Evolutionary conservation across 2,888 invertebrate species (phyloP), one percentile per base, ranked within the genome.

Genomic region (Sthenelais limicola): DNA sequence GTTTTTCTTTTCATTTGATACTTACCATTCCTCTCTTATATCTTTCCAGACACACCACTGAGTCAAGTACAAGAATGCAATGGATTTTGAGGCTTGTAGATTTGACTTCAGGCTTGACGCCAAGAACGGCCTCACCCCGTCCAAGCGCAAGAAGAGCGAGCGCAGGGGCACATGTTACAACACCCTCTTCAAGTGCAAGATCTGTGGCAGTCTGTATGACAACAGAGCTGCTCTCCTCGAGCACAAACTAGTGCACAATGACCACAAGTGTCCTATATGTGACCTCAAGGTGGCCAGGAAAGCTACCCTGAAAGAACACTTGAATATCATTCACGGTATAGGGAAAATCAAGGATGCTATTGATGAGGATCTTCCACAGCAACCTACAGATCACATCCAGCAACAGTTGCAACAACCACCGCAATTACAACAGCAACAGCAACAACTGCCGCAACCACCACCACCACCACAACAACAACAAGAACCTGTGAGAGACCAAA

Each of bases 41-140:
- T n/a, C n/a, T n/a, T n/a, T n/a, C n/a, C n/a, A n/a, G n/a, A n/a
- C n/a, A n/a, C n/a, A n/a, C n/a, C n/a, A n/a, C n/a, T n/a, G n/a
- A n/a, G n/a, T n/a, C n/a, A n/a, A n/a, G n/a, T n/a, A n/a, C n/a
- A 1, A 9, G 30, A 30, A 43, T 30, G 49, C 58, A 26, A 77
- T 77, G 77, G 76, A 76, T 51, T 79, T 79, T 54, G 76, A 77
- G n/a, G 68, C 78, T 7, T 79, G 79, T 69, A 71, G 79, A 26
- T 79, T 79, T 48, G 79, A 79, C 73, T 79, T 79, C 68, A 75
- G 79, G 26, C 52, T 79, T 24, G 79, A 78, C 67, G 38, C 68
- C 47, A 79, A 79, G 72, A 77, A 77, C 30, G 79, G 78, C 15
- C 71, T 79, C 51, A 78, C 75, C n/a, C 79, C 79, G 0, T 77